Base-by-base conservation (phyloP, 2,113 vertebrate genomes). In the Catharus minimus region DNA sequence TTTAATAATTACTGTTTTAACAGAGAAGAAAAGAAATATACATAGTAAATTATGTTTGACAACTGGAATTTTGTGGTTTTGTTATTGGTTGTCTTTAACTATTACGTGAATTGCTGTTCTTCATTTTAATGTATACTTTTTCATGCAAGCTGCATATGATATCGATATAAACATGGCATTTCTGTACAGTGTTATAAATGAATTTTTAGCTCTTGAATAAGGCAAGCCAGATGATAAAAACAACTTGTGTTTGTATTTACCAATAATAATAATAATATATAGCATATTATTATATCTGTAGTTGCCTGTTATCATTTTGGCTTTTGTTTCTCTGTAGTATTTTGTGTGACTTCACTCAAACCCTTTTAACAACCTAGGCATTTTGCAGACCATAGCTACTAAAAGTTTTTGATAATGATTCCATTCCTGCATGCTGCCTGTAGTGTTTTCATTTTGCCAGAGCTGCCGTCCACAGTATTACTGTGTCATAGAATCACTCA, bases 31-130 rank as follows among this genome's bases (percentile, higher is more conserved):
- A 86, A 95, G 95, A 97, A 97, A 97, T 98, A 98, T 97, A 99
- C 98, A 98, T 98, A 97, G 97, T 98, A 99, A 99, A 99, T 98
- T 98, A 98, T 99, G 98, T 99, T 99, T 99, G 99, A 99, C 99
- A 99, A 98, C 97, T 98, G 97, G 97, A 98, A 98, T 98, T 98
- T 98, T 96, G 98, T 98, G 98, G 97, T 98, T 99, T 98, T 97
- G 97, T 98, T 98, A 98, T 96, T 97, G 98, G 98, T 98, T 99
- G 98, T 99, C 99, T 98, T 98, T 98, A 98, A 98, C 98, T 98
- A 98, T 99, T 99, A 98, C 96, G 96, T 96, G 97, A 97, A 98
- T 98, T 98, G 98, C 98, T 98, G 98, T 97, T 98, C 97, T 97
- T 96, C 97, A 98, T 98, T 99, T 98, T 98, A 97, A 97, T 97